These are phyloP conservation scores for Sakesphorus luctuosus DNA, from an alignment of 2,113 vertebrate species.

Conservation along the genomic window DNA sequence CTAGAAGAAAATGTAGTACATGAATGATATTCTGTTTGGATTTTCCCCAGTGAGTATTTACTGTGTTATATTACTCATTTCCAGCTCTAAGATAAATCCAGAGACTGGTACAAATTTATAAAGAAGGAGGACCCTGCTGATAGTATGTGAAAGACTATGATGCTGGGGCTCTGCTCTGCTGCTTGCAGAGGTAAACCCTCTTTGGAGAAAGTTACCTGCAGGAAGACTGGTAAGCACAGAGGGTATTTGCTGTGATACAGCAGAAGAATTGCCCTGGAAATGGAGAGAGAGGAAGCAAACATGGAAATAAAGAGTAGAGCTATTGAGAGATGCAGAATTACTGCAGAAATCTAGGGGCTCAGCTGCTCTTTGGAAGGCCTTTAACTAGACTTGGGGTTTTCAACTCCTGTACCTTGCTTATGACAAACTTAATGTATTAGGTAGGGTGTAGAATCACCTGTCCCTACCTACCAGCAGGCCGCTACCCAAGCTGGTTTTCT, in stretches of 20 bases:
- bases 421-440: accelerated
- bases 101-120: constrained; percentile 49
- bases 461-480: background rate
- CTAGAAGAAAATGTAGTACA: constrained; percentile 49
- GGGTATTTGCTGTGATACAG: background rate
- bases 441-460: background rate
- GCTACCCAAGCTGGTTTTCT: background rate
- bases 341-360: background rate
- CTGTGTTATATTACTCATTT: constrained; percentile 64
- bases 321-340: background rate
- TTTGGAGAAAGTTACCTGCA: background rate
- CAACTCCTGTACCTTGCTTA: background rate
- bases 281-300: background rate
- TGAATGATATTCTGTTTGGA: constrained; percentile 51
- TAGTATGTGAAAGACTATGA: background rate
- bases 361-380: background rate
- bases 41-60: constrained; percentile 63
- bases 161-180: background rate
- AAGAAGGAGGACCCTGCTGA: background rate
- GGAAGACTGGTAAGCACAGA: background rate
- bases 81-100: constrained; percentile 67
- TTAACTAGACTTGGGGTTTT: background rate
- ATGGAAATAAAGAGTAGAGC: background rate
- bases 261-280: background rate
- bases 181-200: background rate